phyloP scores from a whole-genome alignment of 2,113 vertebrate genomes.

The Melierax canorus region DNA sequence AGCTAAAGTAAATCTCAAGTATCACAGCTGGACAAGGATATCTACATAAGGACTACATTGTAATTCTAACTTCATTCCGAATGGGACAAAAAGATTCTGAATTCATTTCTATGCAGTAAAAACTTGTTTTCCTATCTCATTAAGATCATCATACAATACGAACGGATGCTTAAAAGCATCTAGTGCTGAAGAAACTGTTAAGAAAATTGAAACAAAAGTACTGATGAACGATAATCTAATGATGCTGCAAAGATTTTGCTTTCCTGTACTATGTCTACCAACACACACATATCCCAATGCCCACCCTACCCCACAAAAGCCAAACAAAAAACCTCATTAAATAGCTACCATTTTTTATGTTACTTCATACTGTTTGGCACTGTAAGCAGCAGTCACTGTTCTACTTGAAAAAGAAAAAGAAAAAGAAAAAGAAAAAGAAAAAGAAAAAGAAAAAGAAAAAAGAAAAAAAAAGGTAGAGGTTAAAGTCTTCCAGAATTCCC shows the following conservation, averaged over 20 bases:
- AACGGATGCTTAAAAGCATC: slow-evolving; percentile 66
- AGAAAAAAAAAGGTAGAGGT: not conserved
- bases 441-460: not conserved
- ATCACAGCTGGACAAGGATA: slow-evolving; percentile 7
- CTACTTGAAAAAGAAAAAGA: not conserved
- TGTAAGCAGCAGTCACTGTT: not conserved
- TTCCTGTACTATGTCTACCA: not conserved
- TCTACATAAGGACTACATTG: not conserved
- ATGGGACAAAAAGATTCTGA: not conserved
- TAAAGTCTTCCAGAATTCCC: not conserved
- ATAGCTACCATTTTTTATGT: not conserved
- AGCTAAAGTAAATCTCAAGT: not conserved
- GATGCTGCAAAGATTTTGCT: slow-evolving; percentile 8
- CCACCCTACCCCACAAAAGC: not conserved
- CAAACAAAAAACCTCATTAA: not conserved
- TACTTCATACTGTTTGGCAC: not conserved
- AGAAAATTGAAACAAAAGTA: slow-evolving; percentile 51
- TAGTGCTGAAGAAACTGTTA: slow-evolving; percentile 42
- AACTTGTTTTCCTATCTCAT: slow-evolving; percentile 1
- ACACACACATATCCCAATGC: not conserved
- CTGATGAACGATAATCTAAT: slow-evolving; percentile 46
- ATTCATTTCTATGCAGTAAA: slow-evolving; percentile 29
- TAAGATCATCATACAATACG: slow-evolving; percentile 38
- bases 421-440: not conserved
- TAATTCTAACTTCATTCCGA: slow-evolving; percentile 10